phyloP scores from a whole-genome alignment of 2,797 vertebrate genomes.

The Semaprochilodus insignis region DNA sequence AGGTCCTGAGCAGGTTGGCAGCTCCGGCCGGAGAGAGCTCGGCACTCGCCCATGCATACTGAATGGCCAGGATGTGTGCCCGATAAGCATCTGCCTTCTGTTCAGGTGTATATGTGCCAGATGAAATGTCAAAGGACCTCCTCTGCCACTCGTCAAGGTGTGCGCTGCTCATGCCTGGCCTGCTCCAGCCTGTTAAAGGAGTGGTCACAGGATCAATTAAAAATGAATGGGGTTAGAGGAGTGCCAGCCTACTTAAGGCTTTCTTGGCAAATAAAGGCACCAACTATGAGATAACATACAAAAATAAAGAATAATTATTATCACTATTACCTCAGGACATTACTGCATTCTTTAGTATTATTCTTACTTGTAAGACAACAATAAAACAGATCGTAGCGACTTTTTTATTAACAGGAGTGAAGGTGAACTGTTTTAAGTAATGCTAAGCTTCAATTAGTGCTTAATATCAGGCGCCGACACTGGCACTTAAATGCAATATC shows the following conservation, averaged over 20 bases:
- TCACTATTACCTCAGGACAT: too few species aligned
- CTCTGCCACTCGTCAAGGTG: constrained; percentile 94
- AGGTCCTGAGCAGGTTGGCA: constrained; percentile 87
- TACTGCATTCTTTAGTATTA: too few species aligned
- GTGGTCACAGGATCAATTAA: constrained; percentile 71
- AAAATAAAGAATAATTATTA: background rate
- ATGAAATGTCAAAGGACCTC: constrained; percentile 90
- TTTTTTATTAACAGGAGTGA: too few species aligned
- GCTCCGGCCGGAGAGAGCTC: constrained; percentile 88
- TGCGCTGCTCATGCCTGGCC: constrained; percentile 80
- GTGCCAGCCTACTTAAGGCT: background rate
- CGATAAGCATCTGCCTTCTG: constrained; percentile 93
- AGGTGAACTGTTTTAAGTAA: background rate
- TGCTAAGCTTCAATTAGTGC: too few species aligned
- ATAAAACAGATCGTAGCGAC: too few species aligned
- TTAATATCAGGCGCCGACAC: too few species aligned
- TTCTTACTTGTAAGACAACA: too few species aligned
- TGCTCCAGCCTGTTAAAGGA: constrained; percentile 74
- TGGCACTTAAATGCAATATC: too few species aligned
- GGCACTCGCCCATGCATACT: constrained; percentile 92
- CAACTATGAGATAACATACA: constrained; percentile 13
- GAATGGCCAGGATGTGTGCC: constrained; percentile 89
- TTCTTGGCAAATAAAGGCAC: constrained; percentile 30
- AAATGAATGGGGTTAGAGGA: constrained; percentile 65
- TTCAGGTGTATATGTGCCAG: constrained; percentile 83